A percentile compares a stretch with the other conserved stretches of the same genome.
These are phyloP conservation scores for Apteryx mantelli DNA, from an alignment of 2,113 vertebrate genomes.

Conservation along the genomic window DNA sequence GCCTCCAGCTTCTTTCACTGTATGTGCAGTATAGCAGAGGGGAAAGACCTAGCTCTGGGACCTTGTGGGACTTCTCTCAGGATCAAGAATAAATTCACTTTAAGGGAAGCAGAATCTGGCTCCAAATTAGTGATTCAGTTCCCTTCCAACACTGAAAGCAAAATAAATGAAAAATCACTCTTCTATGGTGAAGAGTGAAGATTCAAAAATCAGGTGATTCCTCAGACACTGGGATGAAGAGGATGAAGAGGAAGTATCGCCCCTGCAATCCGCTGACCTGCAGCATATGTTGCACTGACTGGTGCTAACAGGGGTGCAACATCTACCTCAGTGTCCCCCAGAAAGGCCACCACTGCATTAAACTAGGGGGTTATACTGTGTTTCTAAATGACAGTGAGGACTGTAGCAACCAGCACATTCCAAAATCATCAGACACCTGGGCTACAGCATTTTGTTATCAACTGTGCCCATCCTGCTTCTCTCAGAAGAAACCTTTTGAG, in stretches of 20 bases:
- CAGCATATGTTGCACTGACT: neutral
- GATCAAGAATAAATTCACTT: neutral
- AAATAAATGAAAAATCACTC: neutral
- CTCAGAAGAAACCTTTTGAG: neutral
- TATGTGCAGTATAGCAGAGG: neutral
- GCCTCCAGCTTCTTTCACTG: neutral
- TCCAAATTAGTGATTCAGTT: neutral
- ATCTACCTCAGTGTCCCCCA: neutral
- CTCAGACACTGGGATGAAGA: neutral
- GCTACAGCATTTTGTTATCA: neutral
- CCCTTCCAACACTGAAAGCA: neutral
- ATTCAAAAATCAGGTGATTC: neutral
- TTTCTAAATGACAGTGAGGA: neutral
- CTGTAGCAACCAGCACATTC: neutral
- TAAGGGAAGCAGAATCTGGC: neutral
- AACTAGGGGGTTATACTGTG: neutral
- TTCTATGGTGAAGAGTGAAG: neutral
- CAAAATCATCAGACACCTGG: neutral
- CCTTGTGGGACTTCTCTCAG: neutral
- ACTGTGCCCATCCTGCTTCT: neutral
- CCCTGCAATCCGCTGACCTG: neutral
- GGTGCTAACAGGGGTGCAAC: neutral
- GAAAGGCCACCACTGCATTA: neutral
- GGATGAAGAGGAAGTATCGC: neutral
- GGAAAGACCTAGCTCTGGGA: neutral